These are phyloP conservation scores for Maconellicoccus hirsutus DNA, from an alignment of 1,140 invertebrate genomes.

Conservation along the genomic window DNA sequence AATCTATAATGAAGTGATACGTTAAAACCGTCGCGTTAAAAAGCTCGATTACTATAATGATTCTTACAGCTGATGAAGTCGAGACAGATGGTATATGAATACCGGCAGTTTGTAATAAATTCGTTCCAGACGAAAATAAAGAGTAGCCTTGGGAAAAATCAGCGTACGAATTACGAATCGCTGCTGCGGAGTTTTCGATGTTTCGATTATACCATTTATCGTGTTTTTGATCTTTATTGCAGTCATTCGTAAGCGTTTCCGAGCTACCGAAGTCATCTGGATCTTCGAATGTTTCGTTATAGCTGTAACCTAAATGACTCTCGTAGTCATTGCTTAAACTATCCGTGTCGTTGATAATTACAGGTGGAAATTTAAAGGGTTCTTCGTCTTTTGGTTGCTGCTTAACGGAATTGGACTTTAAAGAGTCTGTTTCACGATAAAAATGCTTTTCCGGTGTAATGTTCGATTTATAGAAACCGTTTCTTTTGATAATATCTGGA, in stretches of 20 bases:
- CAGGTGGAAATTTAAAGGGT: background rate
- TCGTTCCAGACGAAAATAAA: background rate
- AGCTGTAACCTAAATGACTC: background rate
- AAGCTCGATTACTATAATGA: background rate
- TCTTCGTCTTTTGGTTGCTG: background rate
- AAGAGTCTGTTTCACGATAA: background rate
- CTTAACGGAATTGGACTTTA: background rate
- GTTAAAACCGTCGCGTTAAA: background rate
- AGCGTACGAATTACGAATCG: background rate
- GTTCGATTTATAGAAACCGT: background rate
- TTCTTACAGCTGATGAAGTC: background rate
- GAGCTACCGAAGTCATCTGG: background rate
- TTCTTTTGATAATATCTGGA: background rate
- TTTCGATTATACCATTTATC: background rate
- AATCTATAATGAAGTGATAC: background rate
- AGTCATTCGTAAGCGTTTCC: background rate
- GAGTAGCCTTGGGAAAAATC: background rate
- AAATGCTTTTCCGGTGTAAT: background rate
- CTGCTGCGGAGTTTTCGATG: background rate
- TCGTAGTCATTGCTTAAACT: background rate
- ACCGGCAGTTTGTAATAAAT: slow-evolving; percentile 11
- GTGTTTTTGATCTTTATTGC: background rate
- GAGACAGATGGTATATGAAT: slow-evolving; percentile 11
- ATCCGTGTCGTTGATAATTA: background rate
- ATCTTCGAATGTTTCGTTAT: background rate